Conservation (phyloP, 2,888 invertebrate species). For the Pollenia angustigena region DNA sequence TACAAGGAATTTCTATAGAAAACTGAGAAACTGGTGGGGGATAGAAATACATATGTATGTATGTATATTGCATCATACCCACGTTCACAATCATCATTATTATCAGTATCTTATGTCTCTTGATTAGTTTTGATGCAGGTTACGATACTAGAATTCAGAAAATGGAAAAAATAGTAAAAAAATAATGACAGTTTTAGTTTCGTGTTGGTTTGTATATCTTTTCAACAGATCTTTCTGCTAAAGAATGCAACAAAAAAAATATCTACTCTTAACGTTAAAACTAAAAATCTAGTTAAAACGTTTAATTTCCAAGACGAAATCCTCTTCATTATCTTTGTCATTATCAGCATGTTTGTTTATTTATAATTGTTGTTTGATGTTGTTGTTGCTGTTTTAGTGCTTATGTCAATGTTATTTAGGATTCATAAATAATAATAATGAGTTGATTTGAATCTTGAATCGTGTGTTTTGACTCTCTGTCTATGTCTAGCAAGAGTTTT, state of each 20-base stretch:
- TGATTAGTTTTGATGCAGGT: slow-evolving; percentile 68
- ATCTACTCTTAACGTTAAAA: slow-evolving; percentile 17
- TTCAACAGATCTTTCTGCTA: slow-evolving; percentile 55
- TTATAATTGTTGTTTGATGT: no score
- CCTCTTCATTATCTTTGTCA: slow-evolving; percentile 48
- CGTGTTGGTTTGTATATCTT: slow-evolving; percentile 57
- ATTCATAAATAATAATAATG: slow-evolving; percentile 75
- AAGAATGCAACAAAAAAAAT: slow-evolving; percentile 31
- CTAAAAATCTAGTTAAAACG: slow-evolving; percentile 23
- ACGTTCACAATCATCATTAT: slow-evolving; percentile 22
- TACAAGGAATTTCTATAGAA: slow-evolving; percentile 3
- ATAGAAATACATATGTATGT: neutral
- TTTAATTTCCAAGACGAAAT: slow-evolving; percentile 21
- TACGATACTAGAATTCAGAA: slow-evolving; percentile 13
- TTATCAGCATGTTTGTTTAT: slow-evolving; percentile 60
- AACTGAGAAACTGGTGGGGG: slow-evolving; percentile 46
- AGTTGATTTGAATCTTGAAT: slow-evolving; percentile 71
- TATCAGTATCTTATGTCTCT: slow-evolving; percentile 48
- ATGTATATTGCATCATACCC: slow-evolving; percentile 28
- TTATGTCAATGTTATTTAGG: slow-evolving; percentile 75
- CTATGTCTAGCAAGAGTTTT: neutral
- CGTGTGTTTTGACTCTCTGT: slow-evolving; percentile 13
- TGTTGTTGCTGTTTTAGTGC: slow-evolving; percentile 54
- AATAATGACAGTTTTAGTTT: slow-evolving; percentile 50
- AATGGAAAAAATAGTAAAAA: neutral